Base-by-base conservation (phyloP, 2,113 vertebrate species). In the Ophthalmolycus amberensis region DNA sequence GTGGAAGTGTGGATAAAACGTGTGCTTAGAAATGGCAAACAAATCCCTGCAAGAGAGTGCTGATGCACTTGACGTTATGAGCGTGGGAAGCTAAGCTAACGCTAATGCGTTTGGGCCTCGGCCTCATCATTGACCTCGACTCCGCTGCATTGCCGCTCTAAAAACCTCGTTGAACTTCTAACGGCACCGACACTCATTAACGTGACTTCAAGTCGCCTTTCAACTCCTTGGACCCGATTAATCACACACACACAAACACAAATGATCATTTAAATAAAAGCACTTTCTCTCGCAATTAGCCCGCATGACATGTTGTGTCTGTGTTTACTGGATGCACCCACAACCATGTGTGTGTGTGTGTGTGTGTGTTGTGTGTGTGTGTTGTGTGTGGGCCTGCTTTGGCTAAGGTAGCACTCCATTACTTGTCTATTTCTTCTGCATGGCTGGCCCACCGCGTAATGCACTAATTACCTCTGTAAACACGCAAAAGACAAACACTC, bases 401-500 rank as follows among this genome's bases (percentile, higher is more conserved):
- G 75, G 76, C 59, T 32, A 54, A 87, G 80, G 84, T 82, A 87
- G 82, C 82, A 88, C 80, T 85, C 85, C 88, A 93, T 91, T 92
- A 94, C 87, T 85, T 74, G 82, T 83, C 83, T 70, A 83, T 89
- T 91, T 79, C 72, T 80, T 88, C 89, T 86, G 90, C 93, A 81
- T 87, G 90, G 89, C 42, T 83, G 82, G 82, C 71, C 93, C 90
- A 86, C 86, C 78, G 81, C 77, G 87, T 90, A 91, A 89, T 88
- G 83, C 81, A 86, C 89, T 93, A 93, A 95, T 95, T 93, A 93
- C 87, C n/a, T 67, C 77, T 86, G 85, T 79, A 89, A 93, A 91
- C 82, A 92, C 88, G 90, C 79, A 82, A 42, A 10, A 44, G 42
- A 44, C 42, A 12, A 44, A 69, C 65, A 50, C 62, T 54, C 50